Percentiles rank a stretch among this genome's conserved stretches.
phyloP scores from a whole-genome alignment of 2,113 vertebrate species.

The Gnathochromis pfefferi region DNA sequence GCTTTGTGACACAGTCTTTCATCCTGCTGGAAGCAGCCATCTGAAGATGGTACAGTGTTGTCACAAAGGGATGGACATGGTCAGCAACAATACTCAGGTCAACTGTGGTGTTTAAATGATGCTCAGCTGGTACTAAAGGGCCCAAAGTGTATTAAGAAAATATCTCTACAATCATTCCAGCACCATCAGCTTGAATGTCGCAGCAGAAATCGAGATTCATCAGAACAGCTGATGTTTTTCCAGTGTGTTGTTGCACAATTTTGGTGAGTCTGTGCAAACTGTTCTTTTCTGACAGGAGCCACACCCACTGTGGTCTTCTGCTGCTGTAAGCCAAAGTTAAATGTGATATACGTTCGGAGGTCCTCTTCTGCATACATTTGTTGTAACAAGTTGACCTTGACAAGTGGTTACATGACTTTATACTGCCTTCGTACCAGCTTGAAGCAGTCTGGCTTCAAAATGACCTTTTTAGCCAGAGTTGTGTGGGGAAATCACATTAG shows the following conservation, averaged over 20 bases:
- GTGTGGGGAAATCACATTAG: neutral
- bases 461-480: neutral
- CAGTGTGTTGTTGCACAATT: neutral
- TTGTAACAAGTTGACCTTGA: neutral
- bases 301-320: neutral
- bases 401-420: neutral
- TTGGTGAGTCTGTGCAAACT: neutral
- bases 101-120: neutral
- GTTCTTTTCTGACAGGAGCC: neutral
- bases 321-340: neutral
- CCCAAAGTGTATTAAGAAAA: neutral
- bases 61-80: neutral
- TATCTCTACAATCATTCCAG: neutral
- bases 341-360: neutral
- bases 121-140: neutral
- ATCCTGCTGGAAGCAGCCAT: neutral
- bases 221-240: neutral
- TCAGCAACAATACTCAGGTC: neutral
- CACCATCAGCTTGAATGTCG: neutral
- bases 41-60: neutral
- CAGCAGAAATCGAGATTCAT: neutral
- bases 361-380: neutral
- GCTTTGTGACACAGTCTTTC: neutral
- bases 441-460: neutral
- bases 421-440: neutral